These are phyloP conservation scores for Sesamia inferens DNA, from an alignment of 2,888 invertebrate genomes.

Conservation along the genomic window DNA sequence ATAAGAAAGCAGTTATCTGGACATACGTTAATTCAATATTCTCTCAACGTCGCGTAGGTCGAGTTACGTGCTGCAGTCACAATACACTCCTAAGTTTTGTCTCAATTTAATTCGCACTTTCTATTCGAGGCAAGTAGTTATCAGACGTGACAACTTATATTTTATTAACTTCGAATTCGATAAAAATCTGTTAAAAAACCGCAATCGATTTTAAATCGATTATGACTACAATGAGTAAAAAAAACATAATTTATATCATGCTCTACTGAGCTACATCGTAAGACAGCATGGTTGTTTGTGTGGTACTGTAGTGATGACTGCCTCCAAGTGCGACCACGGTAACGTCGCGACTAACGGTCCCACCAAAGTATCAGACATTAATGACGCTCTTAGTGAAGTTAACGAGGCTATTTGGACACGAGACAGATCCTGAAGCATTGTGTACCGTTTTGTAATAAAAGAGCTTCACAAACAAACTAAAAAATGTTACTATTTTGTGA, in stretches of 20 bases:
- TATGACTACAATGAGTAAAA: constrained; percentile 61
- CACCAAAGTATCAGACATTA: constrained; percentile 32
- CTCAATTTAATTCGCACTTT: constrained; percentile 23
- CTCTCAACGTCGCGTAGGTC: too few relatives aligned
- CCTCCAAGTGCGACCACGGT: constrained; percentile 11
- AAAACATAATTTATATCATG: constrained; percentile 72
- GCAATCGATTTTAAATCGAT: constrained; percentile 73
- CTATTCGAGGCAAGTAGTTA: constrained; percentile 20
- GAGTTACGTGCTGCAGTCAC: background rate
- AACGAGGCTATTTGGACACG: constrained; percentile 45
- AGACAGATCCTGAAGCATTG: constrained; percentile 10
- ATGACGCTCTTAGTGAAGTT: constrained; percentile 32
- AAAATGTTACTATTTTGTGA: constrained; percentile 4
- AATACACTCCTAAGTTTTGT: constrained; percentile 29
- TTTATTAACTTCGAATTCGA: constrained; percentile 39
- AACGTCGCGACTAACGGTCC: constrained; percentile 46
- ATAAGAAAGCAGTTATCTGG: background rate
- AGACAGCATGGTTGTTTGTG: constrained; percentile 40
- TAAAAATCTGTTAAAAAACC: constrained; percentile 57
- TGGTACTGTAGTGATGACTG: constrained; percentile 57
- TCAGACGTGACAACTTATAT: constrained; percentile 25
- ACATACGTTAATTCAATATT: constrained; percentile 4
- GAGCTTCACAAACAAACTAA: background rate
- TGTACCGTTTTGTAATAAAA: constrained; percentile 36
- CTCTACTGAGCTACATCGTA: constrained; percentile 80